phyloP scores from a whole-genome alignment of 35 echinoderm and acorn worm species.

The Apostichopus parvimensis region DNA sequence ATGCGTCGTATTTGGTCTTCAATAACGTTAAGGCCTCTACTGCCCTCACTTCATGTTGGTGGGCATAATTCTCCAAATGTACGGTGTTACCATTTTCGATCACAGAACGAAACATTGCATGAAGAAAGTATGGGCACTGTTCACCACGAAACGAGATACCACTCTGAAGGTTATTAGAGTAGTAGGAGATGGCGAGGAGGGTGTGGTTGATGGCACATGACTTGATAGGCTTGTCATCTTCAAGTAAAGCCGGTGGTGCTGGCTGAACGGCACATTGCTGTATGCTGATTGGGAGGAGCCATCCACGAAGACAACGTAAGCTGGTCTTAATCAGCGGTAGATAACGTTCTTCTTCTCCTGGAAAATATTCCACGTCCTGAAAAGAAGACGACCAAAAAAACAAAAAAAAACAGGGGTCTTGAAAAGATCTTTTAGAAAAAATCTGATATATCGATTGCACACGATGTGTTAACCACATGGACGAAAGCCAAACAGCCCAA shows the following conservation, averaged over 20 bases:
- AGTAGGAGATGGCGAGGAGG: neutral
- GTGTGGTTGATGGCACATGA: neutral
- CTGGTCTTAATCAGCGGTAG: neutral
- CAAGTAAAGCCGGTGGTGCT: neutral
- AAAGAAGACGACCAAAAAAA: neutral
- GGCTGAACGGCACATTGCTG: neutral
- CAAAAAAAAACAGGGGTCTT: too few relatives aligned
- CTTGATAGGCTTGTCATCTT: neutral
- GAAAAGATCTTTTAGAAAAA: too few relatives aligned
- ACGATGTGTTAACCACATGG: too few relatives aligned
- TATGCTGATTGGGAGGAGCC: neutral
- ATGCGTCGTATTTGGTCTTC: neutral
- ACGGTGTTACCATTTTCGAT: neutral
- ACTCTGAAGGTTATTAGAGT: neutral
- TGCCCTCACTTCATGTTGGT: neutral
- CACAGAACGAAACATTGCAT: neutral
- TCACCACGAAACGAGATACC: neutral
- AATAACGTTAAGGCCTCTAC: neutral
- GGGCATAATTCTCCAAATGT: neutral
- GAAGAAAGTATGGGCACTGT: neutral
- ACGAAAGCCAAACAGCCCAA: too few relatives aligned
- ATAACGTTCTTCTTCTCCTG: neutral
- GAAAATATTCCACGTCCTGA: neutral
- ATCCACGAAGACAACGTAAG: neutral
- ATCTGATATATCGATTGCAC: too few relatives aligned